A percentile compares a stretch with the other conserved stretches of the same genome.
Conservation (phyloP, 2,113 vertebrate species). For the Rissa tridactyla region DNA sequence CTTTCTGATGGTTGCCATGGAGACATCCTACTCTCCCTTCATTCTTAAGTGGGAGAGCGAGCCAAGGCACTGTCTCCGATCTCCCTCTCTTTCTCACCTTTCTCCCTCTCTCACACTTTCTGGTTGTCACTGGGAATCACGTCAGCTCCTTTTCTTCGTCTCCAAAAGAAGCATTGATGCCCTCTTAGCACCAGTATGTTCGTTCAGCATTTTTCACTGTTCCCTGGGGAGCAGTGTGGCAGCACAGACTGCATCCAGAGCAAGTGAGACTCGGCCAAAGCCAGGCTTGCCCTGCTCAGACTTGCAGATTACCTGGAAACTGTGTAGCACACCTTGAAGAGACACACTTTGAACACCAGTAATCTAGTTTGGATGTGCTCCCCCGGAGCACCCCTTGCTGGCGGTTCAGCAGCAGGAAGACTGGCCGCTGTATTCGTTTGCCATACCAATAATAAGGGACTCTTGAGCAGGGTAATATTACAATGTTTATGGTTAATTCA, state of each 20-base stretch:
- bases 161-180: slow-evolving; percentile 8
- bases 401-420: neutral
- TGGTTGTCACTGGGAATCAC: slow-evolving; percentile 34
- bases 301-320: neutral
- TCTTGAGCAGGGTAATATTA: neutral
- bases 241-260: neutral
- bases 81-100: slow-evolving; percentile 46
- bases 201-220: neutral
- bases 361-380: neutral
- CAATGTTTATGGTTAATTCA: slow-evolving; percentile 13
- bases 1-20: slow-evolving; percentile 54
- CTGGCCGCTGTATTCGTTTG: neutral
- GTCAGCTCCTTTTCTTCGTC: slow-evolving; percentile 12
- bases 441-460: neutral
- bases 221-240: neutral
- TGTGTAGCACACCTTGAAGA: neutral
- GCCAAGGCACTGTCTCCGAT: neutral
- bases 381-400: neutral
- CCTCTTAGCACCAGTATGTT: slow-evolving; percentile 30
- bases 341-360: neutral
- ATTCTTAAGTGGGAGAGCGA: slow-evolving; percentile 23
- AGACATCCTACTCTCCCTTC: slow-evolving; percentile 25
- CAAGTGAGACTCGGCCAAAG: neutral
- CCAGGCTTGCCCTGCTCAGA: neutral
- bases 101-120: slow-evolving; percentile 34